Percentiles rank a stretch among this genome's conserved stretches.
Conservation (phyloP, 2,113 vertebrate species). For the Tretioscincus oriximinensis region DNA sequence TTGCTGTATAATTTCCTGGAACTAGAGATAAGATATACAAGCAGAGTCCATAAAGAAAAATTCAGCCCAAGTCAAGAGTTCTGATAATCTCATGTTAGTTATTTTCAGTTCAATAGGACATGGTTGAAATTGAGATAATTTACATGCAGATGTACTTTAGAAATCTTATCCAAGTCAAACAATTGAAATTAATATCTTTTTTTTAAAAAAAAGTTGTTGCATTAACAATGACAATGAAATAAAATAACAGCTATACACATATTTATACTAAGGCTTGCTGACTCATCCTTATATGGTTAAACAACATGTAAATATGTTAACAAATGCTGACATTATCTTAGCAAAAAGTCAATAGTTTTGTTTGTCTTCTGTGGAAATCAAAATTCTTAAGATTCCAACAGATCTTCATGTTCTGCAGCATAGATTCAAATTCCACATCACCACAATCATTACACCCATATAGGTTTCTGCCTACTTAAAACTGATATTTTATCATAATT, state of each 20-base stretch:
- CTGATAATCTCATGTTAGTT: background rate
- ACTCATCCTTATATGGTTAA: background rate
- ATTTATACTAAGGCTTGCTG: background rate
- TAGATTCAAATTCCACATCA: conserved; percentile 9
- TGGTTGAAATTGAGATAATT: background rate
- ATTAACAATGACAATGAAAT: background rate
- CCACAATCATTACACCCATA: conserved; percentile 23
- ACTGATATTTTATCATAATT: background rate
- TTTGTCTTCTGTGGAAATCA: background rate
- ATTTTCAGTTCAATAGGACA: background rate
- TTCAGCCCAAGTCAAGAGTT: fast-evolving
- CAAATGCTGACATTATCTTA: background rate
- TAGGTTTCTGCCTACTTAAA: conserved; percentile 4
- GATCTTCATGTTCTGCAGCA: background rate
- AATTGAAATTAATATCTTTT: background rate
- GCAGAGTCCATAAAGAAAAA: background rate
- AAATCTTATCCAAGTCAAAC: background rate
- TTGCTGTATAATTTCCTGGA: background rate
- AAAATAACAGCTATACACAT: background rate
- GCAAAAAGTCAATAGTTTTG: background rate
- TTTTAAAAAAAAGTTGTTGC: background rate
- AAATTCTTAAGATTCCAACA: conserved; percentile 10
- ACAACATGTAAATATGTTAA: background rate
- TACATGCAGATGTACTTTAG: background rate
- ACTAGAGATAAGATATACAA: background rate